Percentiles rank a stretch among this genome's conserved stretches.
Evolutionary conservation across 2,888 invertebrate genomes (phyloP).

Genomic region (Rhabditoides inermis): DNA sequence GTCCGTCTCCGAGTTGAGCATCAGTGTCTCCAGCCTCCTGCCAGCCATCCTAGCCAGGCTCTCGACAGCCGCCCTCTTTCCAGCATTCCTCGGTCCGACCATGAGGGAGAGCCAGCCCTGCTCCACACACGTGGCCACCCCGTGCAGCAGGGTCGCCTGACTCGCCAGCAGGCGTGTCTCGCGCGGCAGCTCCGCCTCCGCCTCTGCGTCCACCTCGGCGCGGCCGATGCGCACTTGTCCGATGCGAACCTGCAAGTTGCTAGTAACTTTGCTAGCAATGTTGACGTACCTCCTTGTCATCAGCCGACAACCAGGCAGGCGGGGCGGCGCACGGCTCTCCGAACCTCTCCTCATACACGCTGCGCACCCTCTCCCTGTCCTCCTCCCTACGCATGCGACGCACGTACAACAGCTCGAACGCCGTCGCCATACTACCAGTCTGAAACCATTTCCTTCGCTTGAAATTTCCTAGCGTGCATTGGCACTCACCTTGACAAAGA

Average conservation of each 20-base stretch:
- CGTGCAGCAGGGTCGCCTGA: conserved; percentile 63
- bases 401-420: conserved; percentile 73
- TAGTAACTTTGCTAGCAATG: no score
- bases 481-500: conserved; percentile 13
- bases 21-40: conserved; percentile 67
- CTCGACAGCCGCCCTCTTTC: conserved; percentile 70
- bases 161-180: conserved; percentile 51
- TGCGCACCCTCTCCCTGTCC: conserved; percentile 64
- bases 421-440: conserved; percentile 44
- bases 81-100: conserved; percentile 68
- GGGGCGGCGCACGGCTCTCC: conserved; percentile 8
- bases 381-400: conserved; percentile 73
- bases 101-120: conserved; percentile 86
- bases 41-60: conserved; percentile 70
- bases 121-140: conserved; percentile 74
- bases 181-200: not conserved
- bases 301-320: conserved; percentile 11
- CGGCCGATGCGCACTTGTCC: no score
- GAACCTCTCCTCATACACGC: conserved; percentile 14
- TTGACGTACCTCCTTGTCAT: conserved; percentile 9
- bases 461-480: no score
- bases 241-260: no score
- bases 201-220: no score
- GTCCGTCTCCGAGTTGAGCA: conserved; percentile 84
- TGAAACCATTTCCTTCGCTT: no score